Base-by-base conservation (phyloP, 1,140 invertebrate species). In the Diorhabda elongata region DNA sequence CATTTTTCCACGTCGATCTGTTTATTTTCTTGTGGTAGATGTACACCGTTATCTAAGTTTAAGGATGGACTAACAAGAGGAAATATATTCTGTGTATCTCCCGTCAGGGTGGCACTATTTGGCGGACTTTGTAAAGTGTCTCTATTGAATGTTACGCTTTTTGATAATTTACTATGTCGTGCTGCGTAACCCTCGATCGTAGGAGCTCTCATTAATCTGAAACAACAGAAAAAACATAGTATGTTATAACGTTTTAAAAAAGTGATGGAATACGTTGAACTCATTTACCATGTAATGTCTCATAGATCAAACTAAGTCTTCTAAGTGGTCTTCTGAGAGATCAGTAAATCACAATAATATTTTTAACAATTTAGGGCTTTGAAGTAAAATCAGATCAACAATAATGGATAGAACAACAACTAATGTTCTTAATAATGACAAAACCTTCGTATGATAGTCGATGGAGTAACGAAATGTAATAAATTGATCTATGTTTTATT, bases 81-180 rank as follows among this genome's bases (percentile, higher is more conserved):
- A 66, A 77, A 78, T 45, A 76, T 62, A 56, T 67, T 76, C 56
- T 71, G 72, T 3, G 76, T 68, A 43, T 69, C 70, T 43, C 72
- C 77, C 4, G 73, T 60, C 44, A 74, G 59, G 4, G 64, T 80
- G 61, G 75, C 78, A 80, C 85, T 87, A 64, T 82, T 80, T 9
- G 92, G 91, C 63, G 91, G 91, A 75, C 91, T 92, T 71, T 90
- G 89, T 76, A 94, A 84, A 67, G 92, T 93, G 79, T 91, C 90
- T 70, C 92, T 85, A 81, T 94, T 91, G 82, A 94, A 94, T 64
- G 92, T 94, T 63, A 94, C 92, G 82, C 92, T 93, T 85, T 95
- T 95, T 52, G 91, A 87, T 77, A 95, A 87, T 80, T 94, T 95
- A 67, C 91, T 91, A 81, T 94, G 92, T 78, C 93, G 85, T 45